Evolutionary conservation across 2,797 vertebrate species (phyloP).

Genomic region (Galagoides demidoff): DNA sequence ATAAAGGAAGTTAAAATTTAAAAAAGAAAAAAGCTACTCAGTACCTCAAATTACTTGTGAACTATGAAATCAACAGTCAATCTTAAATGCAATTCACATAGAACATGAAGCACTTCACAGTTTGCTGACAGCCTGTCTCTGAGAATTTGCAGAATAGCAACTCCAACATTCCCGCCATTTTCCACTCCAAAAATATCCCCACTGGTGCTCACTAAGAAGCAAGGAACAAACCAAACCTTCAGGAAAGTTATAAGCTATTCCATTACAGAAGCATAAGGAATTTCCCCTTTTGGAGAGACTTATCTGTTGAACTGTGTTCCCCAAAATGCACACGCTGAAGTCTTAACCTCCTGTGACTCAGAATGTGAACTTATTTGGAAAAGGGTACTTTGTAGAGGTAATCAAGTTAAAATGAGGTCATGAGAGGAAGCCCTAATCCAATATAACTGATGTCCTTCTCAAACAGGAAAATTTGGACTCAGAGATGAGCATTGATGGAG

Average conservation of each 20-base stretch:
- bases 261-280: not conserved
- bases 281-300: not conserved
- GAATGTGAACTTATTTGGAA: not conserved
- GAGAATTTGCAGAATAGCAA: constrained; percentile 34
- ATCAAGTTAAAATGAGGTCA: not conserved
- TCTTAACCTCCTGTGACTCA: not conserved
- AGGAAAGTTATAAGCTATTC: not conserved
- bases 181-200: not conserved
- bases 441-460: not conserved
- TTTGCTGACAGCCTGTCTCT: not conserved
- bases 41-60: not conserved
- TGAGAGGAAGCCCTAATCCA: not conserved
- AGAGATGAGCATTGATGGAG: not conserved
- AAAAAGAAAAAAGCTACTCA: constrained; percentile 1
- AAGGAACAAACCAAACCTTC: constrained; percentile 7
- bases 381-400: not conserved
- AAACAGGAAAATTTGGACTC: not conserved
- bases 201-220: not conserved
- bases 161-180: not conserved
- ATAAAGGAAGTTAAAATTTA: no score
- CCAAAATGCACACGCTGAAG: not conserved
- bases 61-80: not conserved
- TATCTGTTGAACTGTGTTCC: not conserved
- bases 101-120: not conserved
- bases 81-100: not conserved